Evolutionary conservation across 1,140 invertebrate genomes (phyloP).

Genomic region (Bombyx mandarina): DNA sequence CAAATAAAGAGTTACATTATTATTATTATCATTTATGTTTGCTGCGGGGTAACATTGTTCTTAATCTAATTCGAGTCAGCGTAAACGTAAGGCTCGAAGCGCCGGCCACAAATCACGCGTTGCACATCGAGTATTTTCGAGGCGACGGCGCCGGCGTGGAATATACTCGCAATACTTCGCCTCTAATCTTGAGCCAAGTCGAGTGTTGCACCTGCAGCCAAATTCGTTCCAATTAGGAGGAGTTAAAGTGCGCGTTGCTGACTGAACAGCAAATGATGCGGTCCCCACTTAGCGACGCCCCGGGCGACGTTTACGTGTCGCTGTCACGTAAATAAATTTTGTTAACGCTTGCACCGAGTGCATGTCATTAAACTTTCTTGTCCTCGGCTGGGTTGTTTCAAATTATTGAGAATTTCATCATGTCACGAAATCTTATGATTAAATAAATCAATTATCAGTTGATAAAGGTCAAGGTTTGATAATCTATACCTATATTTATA

Average conservation of each 20-base stretch:
- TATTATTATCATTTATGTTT: slow-evolving; percentile 42
- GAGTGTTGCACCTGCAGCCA: slow-evolving; percentile 67
- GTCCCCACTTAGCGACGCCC: slow-evolving; percentile 53
- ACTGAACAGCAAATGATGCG: slow-evolving; percentile 67
- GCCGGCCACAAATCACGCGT: slow-evolving; percentile 50
- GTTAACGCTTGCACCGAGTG: slow-evolving; percentile 45
- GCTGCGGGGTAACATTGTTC: slow-evolving; percentile 64
- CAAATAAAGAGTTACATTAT: too few relatives aligned
- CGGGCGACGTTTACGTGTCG: slow-evolving; percentile 49
- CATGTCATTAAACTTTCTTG: slow-evolving; percentile 63
- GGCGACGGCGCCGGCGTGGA: slow-evolving; percentile 32
- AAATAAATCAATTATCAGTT: too few relatives aligned
- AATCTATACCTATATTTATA: too few relatives aligned
- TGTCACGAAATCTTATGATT: too few relatives aligned
- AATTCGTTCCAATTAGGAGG: slow-evolving; percentile 69
- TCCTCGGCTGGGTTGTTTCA: slow-evolving; percentile 26
- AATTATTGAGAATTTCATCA: slow-evolving; percentile 25
- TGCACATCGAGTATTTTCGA: slow-evolving; percentile 63
- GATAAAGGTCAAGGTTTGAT: too few relatives aligned
- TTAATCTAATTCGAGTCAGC: slow-evolving; percentile 69
- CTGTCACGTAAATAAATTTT: slow-evolving; percentile 61
- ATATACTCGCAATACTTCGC: slow-evolving; percentile 61
- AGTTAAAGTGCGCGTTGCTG: slow-evolving; percentile 61
- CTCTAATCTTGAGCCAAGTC: slow-evolving; percentile 66
- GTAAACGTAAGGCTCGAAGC: slow-evolving; percentile 36